These are phyloP conservation scores for Tinamus guttatus DNA, from an alignment of 2,113 vertebrate genomes.

Conservation along the genomic window DNA sequence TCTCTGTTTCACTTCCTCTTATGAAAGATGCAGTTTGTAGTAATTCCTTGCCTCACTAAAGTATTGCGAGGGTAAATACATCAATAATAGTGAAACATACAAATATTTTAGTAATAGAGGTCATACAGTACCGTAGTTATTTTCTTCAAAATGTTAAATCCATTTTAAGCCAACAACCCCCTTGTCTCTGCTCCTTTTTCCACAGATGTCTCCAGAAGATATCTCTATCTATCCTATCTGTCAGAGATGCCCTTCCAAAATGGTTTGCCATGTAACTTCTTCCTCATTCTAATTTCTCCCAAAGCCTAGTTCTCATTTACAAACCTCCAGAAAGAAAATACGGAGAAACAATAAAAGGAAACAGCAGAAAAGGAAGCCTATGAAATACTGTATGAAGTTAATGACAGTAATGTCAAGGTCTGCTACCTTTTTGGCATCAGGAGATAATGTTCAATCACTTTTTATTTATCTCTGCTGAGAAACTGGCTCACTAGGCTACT, in stretches of 20 bases:
- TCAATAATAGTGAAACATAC: neutral
- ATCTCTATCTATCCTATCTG: neutral
- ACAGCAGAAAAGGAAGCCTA: fast-evolving
- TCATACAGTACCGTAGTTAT: neutral
- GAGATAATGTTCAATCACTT: neutral
- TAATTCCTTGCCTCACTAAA: neutral
- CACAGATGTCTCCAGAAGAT: neutral
- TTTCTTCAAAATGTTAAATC: neutral
- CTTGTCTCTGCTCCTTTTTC: neutral
- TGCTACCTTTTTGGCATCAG: neutral
- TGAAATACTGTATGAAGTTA: neutral
- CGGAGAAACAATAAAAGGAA: neutral
- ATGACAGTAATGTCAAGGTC: neutral
- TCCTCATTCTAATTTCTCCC: neutral
- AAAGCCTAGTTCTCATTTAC: neutral
- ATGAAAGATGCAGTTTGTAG: neutral
- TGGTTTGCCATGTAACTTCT: neutral
- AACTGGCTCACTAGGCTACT: neutral
- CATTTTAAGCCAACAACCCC: neutral
- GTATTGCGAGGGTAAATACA: neutral
- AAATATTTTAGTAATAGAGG: neutral
- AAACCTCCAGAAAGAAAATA: neutral
- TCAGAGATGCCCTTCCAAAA: neutral
- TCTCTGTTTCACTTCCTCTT: neutral
- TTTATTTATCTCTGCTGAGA: neutral